These are phyloP conservation scores for Drosophila nigrodunni DNA, from an alignment of 1,140 invertebrate genomes.

Conservation along the genomic window DNA sequence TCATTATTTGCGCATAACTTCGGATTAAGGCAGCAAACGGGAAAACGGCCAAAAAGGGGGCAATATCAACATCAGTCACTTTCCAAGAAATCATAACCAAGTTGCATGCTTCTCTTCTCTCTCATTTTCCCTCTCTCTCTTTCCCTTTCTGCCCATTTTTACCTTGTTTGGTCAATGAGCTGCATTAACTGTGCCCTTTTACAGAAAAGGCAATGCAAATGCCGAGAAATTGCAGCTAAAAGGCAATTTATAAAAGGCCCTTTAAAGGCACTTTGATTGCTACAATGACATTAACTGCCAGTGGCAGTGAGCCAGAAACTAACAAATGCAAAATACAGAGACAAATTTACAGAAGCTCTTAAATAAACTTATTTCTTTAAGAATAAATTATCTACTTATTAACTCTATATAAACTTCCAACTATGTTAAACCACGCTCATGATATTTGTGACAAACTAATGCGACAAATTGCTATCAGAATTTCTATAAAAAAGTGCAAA, in stretches of 20 bases:
- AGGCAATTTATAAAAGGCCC: constrained; percentile 7
- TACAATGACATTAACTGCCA: constrained; percentile 20
- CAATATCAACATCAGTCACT: constrained; percentile 38
- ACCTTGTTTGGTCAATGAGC: constrained; percentile 68
- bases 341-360: not conserved
- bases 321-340: too few species aligned
- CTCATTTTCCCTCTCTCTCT: not conserved
- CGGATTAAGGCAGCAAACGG: constrained; percentile 60
- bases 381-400: not conserved
- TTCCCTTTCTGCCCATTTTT: not conserved
- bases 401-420: not conserved
- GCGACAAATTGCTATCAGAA: constrained; percentile 55
- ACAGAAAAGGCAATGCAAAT: constrained; percentile 52
- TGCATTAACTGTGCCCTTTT: constrained; percentile 52
- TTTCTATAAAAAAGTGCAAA: constrained; percentile 13
- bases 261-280: not conserved
- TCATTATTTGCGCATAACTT: constrained; percentile 83
- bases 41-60: not conserved
- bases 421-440: not conserved
- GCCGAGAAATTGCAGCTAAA: constrained; percentile 34
- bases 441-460: constrained; percentile 42
- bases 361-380: not conserved
- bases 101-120: constrained; percentile 7
- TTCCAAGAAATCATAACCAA: constrained; percentile 69
- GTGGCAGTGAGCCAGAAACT: not conserved